Evolutionary conservation across 1,140 invertebrate species (phyloP), one percentile per base, ranked within the genome.

Genomic region (Pseudomyrmex flavicornis): DNA sequence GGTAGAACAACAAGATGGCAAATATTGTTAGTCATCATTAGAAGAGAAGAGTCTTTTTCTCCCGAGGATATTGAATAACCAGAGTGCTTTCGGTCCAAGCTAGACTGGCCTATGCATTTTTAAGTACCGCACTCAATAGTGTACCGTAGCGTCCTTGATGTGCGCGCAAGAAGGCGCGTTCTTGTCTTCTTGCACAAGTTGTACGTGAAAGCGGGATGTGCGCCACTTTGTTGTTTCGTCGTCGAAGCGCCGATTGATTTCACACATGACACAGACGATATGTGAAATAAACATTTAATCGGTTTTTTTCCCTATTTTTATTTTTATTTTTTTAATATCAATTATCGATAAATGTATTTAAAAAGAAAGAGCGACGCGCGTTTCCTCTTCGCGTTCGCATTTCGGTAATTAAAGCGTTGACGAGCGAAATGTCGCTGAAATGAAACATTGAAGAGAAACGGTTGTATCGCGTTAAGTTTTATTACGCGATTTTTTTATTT

Each of bases 71-170:
- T 22, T 26, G 83, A 46, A 80, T 87, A 84, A 83, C 74, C 44
- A 86, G 86, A 85, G 79, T 86, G 90, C 87, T 93, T 91, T 90
- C 91, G 91, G 84, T 91, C 83, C 84, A 80, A 12, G 87, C 90
- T 87, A 91, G 91, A 87, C 90, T 91, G 90, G 83, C 80, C 89
- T 87, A 92, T 92, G 90, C 85, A 92, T 92, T 93, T 93, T 91
- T 90, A 91, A 93, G 22, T 59, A 35, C 35, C 35, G 84, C 73
- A 84, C 84, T 83, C 88, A 87, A 90, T 91, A 84, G 83, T 84
- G 63, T n/a, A n/a, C 59, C n/a, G n/a, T 62, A 87, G 85, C 82
- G 85, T 82, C 83, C 61, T 59, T 72, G 15, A 17, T 26, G 59
- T 66, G 20, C 46, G 44, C n/a, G 35, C 54, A 61, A 50, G 59